Evolutionary conservation across 2,797 vertebrate species (phyloP).

Genomic region (Botia kubotai): DNA sequence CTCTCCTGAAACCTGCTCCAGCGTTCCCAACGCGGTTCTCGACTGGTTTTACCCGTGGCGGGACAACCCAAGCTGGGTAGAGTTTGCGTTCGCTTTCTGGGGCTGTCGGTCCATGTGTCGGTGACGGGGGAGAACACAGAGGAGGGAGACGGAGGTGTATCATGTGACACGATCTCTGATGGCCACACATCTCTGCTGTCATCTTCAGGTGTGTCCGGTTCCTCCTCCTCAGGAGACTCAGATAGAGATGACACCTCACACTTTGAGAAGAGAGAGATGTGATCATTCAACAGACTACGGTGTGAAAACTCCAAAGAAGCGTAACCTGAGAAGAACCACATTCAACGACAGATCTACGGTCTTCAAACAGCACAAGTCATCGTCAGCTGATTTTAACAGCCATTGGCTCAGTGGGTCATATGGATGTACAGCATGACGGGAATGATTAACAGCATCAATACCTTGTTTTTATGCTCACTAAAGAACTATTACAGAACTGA

Average conservation of each 20-base stretch:
- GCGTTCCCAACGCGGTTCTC: slow-evolving; percentile 67
- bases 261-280: slow-evolving; percentile 57
- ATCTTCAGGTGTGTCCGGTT: slow-evolving; percentile 67
- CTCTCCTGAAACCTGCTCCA: slow-evolving; percentile 73
- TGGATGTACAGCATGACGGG: background rate
- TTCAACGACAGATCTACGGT: background rate
- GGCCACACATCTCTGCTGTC: slow-evolving; percentile 45
- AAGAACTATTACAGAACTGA: background rate
- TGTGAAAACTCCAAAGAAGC: background rate
- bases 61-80: slow-evolving; percentile 83
- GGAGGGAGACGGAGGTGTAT: slow-evolving; percentile 16
- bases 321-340: background rate
- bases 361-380: background rate
- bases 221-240: slow-evolving; percentile 76
- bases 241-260: slow-evolving; percentile 69
- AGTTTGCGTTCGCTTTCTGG: slow-evolving; percentile 94
- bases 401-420: background rate
- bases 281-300: background rate
- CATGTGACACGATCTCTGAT: slow-evolving; percentile 33
- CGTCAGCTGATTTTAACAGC: background rate
- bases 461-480: background rate
- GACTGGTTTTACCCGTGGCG: slow-evolving; percentile 62
- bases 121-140: background rate
- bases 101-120: slow-evolving; percentile 72
- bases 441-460: no score